Evolutionary conservation across 2,888 invertebrate genomes (phyloP).

Genomic region (Amiota minor): DNA sequence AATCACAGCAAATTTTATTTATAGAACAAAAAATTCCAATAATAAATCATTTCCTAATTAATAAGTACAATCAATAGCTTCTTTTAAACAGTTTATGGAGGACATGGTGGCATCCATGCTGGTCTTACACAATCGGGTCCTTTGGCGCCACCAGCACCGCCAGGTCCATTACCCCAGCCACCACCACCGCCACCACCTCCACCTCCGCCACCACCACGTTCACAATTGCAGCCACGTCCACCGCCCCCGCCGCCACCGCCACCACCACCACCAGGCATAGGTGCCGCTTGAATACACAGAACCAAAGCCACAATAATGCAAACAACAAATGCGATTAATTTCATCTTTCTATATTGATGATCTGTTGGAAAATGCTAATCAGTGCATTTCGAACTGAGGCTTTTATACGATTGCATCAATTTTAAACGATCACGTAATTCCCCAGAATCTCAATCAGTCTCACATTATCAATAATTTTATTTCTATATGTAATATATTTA

Average conservation of each 20-base stretch:
- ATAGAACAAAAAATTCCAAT: too few relatives aligned
- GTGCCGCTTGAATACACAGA: not conserved
- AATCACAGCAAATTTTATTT: too few relatives aligned
- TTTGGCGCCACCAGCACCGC: constrained; percentile 42
- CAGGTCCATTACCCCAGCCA: constrained; percentile 46
- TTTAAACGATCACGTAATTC: not conserved
- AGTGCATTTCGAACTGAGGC: not conserved
- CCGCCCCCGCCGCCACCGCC: constrained; percentile 49
- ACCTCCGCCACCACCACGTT: constrained; percentile 48
- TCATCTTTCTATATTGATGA: not conserved
- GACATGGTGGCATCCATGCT: constrained; percentile 48
- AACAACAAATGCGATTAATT: not conserved
- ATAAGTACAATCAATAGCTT: too few relatives aligned
- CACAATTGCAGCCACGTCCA: constrained; percentile 51
- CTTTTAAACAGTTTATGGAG: constrained; percentile 15
- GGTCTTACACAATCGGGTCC: constrained; percentile 49
- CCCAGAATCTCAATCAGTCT: too few relatives aligned
- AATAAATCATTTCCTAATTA: too few relatives aligned
- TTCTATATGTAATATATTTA: too few relatives aligned
- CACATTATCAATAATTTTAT: too few relatives aligned
- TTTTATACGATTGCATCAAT: constrained; percentile 12
- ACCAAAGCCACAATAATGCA: not conserved
- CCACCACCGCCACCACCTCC: constrained; percentile 47
- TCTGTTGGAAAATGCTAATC: not conserved
- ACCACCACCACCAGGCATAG: constrained; percentile 33